A percentile compares a stretch with the other conserved stretches of the same genome.
Conservation (phyloP, 2,797 vertebrate species). For the Hybognathus amarus region DNA sequence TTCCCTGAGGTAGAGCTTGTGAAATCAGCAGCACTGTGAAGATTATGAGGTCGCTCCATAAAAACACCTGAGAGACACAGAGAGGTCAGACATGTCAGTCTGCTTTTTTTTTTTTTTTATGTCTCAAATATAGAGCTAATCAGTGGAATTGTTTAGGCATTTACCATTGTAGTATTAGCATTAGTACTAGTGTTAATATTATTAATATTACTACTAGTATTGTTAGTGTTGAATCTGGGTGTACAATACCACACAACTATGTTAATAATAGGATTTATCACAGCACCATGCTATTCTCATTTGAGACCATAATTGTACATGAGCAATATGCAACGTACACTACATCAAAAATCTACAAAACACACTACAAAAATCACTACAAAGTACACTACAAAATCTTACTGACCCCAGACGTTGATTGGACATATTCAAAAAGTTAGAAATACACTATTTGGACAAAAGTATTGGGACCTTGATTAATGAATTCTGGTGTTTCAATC, state of each 20-base stretch:
- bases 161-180: neutral
- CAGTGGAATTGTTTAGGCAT: neutral
- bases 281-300: neutral
- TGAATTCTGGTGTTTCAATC: too few species aligned
- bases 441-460: neutral
- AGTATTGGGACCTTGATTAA: neutral
- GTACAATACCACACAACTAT: neutral
- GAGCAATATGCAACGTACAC: neutral
- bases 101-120: neutral
- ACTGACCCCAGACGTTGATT: neutral
- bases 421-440: neutral
- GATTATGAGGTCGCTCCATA: conserved; percentile 92
- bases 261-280: neutral
- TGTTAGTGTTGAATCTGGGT: neutral
- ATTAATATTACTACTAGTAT: neutral
- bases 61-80: conserved; percentile 85
- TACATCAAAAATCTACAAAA: too few species aligned
- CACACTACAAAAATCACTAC: too few species aligned
- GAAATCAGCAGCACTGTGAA: conserved; percentile 81
- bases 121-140: neutral
- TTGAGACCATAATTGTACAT: neutral
- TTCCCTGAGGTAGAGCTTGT: conserved; percentile 80
- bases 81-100: neutral
- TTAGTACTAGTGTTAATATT: neutral
- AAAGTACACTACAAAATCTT: neutral